Conservation (phyloP, 2,113 vertebrate species). For the Tychaedon coryphoeus region DNA sequence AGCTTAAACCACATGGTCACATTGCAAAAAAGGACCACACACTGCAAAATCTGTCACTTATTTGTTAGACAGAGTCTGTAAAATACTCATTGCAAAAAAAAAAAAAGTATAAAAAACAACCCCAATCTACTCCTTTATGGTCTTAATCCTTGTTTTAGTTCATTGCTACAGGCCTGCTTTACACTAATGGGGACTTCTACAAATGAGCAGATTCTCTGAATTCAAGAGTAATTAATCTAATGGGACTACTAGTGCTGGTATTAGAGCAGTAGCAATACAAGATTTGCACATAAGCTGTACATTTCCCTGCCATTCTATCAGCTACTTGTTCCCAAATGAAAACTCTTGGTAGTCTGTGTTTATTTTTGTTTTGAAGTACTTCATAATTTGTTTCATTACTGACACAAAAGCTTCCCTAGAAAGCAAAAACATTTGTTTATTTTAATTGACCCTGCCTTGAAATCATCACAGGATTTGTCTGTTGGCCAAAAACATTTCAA, state of each 20-base stretch:
- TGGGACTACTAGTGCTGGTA: not conserved
- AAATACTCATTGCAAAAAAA: not conserved
- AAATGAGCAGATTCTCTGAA: constrained; percentile 6
- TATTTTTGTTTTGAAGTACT: constrained; percentile 6
- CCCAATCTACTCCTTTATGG: not conserved
- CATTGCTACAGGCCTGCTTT: not conserved
- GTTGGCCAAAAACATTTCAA: not conserved
- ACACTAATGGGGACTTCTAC: not conserved
- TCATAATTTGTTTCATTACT: constrained; percentile 15
- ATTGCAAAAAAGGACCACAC: not conserved
- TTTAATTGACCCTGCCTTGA: constrained; percentile 35
- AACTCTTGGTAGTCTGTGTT: not conserved
- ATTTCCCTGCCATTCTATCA: not conserved
- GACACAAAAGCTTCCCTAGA: not conserved
- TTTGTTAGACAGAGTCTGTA: not conserved
- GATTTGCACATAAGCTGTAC: not conserved
- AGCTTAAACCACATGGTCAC: not conserved
- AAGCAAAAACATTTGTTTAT: not conserved
- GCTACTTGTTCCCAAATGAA: not conserved
- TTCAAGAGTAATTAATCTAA: constrained; percentile 17
- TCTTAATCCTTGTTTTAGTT: not conserved
- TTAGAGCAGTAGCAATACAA: not conserved
- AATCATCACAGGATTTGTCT: constrained; percentile 3
- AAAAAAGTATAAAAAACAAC: not conserved
- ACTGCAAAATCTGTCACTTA: not conserved